A percentile compares a stretch with the other conserved stretches of the same genome.
Evolutionary conservation across 2,888 invertebrate genomes (phyloP).

Genomic region (Polydesmus complanatus): DNA sequence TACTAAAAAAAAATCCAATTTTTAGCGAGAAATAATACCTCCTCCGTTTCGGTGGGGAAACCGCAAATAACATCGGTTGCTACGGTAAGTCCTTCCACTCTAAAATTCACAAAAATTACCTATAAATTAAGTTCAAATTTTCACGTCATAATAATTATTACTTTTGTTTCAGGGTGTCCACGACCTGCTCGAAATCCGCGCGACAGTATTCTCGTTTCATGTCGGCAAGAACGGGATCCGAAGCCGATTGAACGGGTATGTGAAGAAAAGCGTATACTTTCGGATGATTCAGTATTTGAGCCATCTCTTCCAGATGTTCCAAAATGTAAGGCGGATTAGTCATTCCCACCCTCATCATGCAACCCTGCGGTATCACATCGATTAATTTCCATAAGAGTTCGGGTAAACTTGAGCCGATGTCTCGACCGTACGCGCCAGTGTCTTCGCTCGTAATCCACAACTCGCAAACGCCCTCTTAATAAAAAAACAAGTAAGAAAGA

Average conservation of each 20-base stretch:
- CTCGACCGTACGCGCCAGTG: slow-evolving; percentile 92
- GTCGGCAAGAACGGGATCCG: slow-evolving; percentile 78
- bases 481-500: not conserved
- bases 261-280: slow-evolving; percentile 90
- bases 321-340: slow-evolving; percentile 97
- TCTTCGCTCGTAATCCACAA: slow-evolving; percentile 98
- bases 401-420: slow-evolving; percentile 77
- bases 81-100: slow-evolving; percentile 79
- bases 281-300: slow-evolving; percentile 70
- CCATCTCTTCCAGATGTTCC: slow-evolving; percentile 80
- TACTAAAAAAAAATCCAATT: too few relatives aligned
- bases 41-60: slow-evolving; percentile 87
- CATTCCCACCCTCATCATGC: slow-evolving; percentile 83
- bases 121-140: not conserved
- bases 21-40: slow-evolving; percentile 25
- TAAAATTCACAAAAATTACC: slow-evolving; percentile 28
- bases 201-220: slow-evolving; percentile 92
- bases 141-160: slow-evolving; percentile 28
- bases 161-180: slow-evolving; percentile 61
- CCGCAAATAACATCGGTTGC: slow-evolving; percentile 98
- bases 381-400: slow-evolving; percentile 74
- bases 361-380: slow-evolving; percentile 55
- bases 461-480: slow-evolving; percentile 84
- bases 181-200: slow-evolving; percentile 79
- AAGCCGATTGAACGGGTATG: slow-evolving; percentile 96